A percentile compares a stretch with the other conserved stretches of the same genome.
These are phyloP conservation scores for Andrena chrysosceles DNA, from an alignment of 2,888 invertebrate genomes.

Conservation along the genomic window DNA sequence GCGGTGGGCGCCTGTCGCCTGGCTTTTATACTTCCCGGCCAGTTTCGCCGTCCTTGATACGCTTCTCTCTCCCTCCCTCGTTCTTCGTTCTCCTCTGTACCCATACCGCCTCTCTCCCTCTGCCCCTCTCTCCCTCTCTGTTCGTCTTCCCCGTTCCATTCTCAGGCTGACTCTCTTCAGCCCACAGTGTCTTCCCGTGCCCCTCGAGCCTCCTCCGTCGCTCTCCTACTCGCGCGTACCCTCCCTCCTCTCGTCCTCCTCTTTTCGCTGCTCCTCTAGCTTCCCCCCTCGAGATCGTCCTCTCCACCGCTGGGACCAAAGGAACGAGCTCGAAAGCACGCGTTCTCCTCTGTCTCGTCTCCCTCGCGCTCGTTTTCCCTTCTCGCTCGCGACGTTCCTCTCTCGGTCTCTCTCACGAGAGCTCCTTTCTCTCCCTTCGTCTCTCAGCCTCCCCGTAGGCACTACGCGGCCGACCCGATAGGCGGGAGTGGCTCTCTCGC, in stretches of 20 bases:
- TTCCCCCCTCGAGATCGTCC: not conserved
- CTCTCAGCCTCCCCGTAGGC: conserved; percentile 42
- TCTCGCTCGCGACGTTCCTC: conserved; percentile 18
- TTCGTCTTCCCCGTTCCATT: not conserved
- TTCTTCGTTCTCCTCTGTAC: not conserved
- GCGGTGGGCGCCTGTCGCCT: conserved; percentile 72
- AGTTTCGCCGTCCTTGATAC: conserved; percentile 72
- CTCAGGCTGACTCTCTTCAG: not conserved
- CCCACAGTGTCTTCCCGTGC: not conserved
- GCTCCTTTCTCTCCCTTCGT: conserved; percentile 43
- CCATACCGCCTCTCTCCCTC: not conserved
- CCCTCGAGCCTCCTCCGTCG: not conserved
- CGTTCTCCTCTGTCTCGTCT: conserved; percentile 35
- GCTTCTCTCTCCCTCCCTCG: conserved; percentile 49
- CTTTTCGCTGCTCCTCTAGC: conserved; percentile 3
- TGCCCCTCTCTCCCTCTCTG: not conserved
- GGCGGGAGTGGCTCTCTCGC: conserved; percentile 77
- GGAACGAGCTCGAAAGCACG: conserved; percentile 51
- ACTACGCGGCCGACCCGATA: conserved; percentile 53
- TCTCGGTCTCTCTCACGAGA: conserved; percentile 18
- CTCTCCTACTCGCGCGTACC: not conserved
- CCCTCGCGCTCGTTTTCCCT: conserved; percentile 22
- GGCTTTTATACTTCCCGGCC: conserved; percentile 67
- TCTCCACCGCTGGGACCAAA: conserved; percentile 42
- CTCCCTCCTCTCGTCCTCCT: not conserved